Evolutionary conservation across 2,888 invertebrate genomes (phyloP), one percentile per base, ranked within the genome.

Genomic region (Diadegma fenestrale): DNA sequence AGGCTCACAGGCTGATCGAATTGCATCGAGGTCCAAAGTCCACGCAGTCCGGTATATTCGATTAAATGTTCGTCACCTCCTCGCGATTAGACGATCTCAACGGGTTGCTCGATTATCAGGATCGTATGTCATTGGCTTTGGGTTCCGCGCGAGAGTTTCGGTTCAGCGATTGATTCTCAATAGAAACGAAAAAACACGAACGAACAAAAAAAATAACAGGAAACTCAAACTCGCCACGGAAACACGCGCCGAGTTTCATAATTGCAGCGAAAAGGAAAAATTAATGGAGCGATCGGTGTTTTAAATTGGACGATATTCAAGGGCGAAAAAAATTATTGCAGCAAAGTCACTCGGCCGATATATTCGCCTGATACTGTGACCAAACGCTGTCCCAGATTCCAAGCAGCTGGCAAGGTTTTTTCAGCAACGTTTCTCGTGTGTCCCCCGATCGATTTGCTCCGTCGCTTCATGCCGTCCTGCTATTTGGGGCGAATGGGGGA

Each of bases 41-140:
- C 69, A 43, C 22, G 63, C 45, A 26, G 30, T 4, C 6, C 33
- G 33, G 17, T 14, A 48, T 48, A 61, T 79, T 37, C 51, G 88
- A 93, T 93, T 90, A 93, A 93, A 93, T 93, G 92, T 90, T 93
- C 91, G 94, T 93, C 93, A 93, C 91, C 92, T 93, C 92, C 90
- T 92, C 89, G 89, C 91, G 89, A 93, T 93, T 93, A 93, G 93
- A 93, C 91, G 93, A 91, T 93, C 93, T 94, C 94, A 93, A 90
- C 88, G 90, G 86, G 91, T 91, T 93, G 92, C 91, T 90, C 88
- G 87, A 87, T 89, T 93, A 94, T 89, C 93, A 93, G 94, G 94
- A 90, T 86, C 68, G 79, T 80, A 89, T 37, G 37, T 89, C 87
- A 86, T 30, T 81, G n/a, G 26, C 26, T 68, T 80, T 63, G 71